phyloP scores from a whole-genome alignment of 2,797 vertebrate genomes.

The Cyclopterus lumpus region DNA sequence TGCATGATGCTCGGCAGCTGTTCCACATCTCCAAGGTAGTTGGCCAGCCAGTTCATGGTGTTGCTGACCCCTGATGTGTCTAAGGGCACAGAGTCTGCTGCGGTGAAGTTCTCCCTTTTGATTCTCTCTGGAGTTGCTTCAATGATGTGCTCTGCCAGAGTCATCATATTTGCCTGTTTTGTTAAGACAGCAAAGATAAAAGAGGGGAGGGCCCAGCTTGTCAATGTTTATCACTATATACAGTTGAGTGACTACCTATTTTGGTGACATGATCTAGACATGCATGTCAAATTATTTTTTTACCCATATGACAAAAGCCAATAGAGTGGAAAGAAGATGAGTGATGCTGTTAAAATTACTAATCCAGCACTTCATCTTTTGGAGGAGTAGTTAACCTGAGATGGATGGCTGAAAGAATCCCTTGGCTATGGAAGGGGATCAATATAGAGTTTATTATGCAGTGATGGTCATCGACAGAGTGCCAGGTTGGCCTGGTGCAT shows the following conservation, averaged over 20 bases:
- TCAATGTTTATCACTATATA: neutral
- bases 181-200: slow-evolving; percentile 19
- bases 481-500: slow-evolving; percentile 47
- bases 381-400: slow-evolving; percentile 62
- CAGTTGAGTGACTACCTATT: neutral
- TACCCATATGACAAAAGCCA: slow-evolving; percentile 24
- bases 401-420: slow-evolving; percentile 74
- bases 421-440: slow-evolving; percentile 76
- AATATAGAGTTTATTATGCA: slow-evolving; percentile 84
- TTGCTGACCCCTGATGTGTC: slow-evolving; percentile 90
- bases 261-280: neutral
- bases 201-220: neutral
- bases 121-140: slow-evolving; percentile 98
- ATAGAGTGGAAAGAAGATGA: slow-evolving; percentile 36
- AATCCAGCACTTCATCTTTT: slow-evolving; percentile 57
- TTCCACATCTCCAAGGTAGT: slow-evolving; percentile 96
- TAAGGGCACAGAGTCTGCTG: slow-evolving; percentile 85
- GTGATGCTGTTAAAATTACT: slow-evolving; percentile 51
- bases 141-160: slow-evolving; percentile 97
- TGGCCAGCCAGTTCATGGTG: slow-evolving; percentile 99
- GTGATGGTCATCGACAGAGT: slow-evolving; percentile 74
- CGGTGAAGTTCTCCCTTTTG: slow-evolving; percentile 94
- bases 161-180: slow-evolving; percentile 96
- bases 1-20: slow-evolving; percentile 94
- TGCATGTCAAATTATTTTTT: slow-evolving; percentile 17